These are phyloP conservation scores for Papilio polyxenes DNA, from an alignment of 1,140 invertebrate genomes.

Conservation along the genomic window DNA sequence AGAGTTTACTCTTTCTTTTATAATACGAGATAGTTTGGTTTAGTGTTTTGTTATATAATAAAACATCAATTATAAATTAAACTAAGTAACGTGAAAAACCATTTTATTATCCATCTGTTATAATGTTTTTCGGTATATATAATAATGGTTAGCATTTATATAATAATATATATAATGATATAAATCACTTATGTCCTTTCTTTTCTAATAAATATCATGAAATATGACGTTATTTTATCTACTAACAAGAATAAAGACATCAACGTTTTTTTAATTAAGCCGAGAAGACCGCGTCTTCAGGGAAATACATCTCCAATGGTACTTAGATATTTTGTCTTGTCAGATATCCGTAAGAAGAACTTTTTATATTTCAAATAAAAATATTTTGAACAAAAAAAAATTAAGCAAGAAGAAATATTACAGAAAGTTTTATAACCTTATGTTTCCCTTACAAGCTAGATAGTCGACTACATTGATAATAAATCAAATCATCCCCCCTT, in stretches of 20 bases:
- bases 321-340: neutral
- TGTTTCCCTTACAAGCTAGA: neutral
- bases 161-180: too few species aligned
- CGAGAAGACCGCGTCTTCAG: neutral
- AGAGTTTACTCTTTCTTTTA: too few species aligned
- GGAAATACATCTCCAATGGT: neutral
- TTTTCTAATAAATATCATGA: neutral
- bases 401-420: neutral
- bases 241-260: neutral
- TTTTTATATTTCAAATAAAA: neutral
- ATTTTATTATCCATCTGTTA: too few species aligned
- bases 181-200: neutral
- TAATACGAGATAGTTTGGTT: too few species aligned
- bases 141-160: too few species aligned
- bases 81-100: too few species aligned
- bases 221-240: neutral
- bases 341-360: neutral
- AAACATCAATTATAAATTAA: too few species aligned
- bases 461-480: neutral
- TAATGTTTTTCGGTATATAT: too few species aligned
- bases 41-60: too few species aligned
- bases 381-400: neutral
- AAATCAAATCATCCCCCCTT: neutral
- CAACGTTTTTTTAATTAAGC: constrained; percentile 21
- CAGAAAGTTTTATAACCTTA: neutral